These are phyloP conservation scores for Vanacampus margaritifer DNA, from an alignment of 2,113 vertebrate species.

Conservation along the genomic window DNA sequence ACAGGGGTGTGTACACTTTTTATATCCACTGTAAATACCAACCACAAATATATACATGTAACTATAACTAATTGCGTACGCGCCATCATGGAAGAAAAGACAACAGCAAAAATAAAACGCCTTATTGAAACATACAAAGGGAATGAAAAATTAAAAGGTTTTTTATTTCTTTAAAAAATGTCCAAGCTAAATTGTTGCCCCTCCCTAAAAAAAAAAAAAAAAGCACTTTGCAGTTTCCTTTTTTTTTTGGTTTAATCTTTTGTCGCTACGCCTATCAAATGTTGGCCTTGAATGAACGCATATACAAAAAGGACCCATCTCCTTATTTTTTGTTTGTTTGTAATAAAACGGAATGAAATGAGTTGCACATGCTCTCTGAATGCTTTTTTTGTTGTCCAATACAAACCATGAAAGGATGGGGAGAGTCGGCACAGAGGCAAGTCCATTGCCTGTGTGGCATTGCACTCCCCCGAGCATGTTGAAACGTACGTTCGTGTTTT, in stretches of 20 bases:
- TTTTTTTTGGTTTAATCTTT: slow-evolving; percentile 53
- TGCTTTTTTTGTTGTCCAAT: neutral
- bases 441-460: neutral
- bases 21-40: neutral
- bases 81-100: neutral
- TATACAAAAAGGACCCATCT: slow-evolving; percentile 70
- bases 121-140: too few species aligned
- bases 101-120: slow-evolving; percentile 9
- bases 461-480: slow-evolving; percentile 44
- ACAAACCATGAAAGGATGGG: too few species aligned
- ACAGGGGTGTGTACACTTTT: neutral
- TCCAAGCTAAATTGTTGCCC: neutral
- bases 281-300: slow-evolving; percentile 67
- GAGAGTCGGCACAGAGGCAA: too few species aligned
- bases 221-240: slow-evolving; percentile 56
- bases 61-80: neutral
- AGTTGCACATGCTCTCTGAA: neutral
- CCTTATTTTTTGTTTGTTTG: slow-evolving; percentile 69
- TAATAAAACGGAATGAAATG: slow-evolving; percentile 76
- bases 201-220: slow-evolving; percentile 34
- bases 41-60: neutral
- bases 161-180: neutral
- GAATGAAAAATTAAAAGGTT: neutral
- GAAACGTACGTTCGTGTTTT: neutral
- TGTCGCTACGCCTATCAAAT: slow-evolving; percentile 65